Evolutionary conservation across 2,797 vertebrate species (phyloP), one percentile per base, ranked within the genome.

Genomic region (Neosilurus hyrtlii): DNA sequence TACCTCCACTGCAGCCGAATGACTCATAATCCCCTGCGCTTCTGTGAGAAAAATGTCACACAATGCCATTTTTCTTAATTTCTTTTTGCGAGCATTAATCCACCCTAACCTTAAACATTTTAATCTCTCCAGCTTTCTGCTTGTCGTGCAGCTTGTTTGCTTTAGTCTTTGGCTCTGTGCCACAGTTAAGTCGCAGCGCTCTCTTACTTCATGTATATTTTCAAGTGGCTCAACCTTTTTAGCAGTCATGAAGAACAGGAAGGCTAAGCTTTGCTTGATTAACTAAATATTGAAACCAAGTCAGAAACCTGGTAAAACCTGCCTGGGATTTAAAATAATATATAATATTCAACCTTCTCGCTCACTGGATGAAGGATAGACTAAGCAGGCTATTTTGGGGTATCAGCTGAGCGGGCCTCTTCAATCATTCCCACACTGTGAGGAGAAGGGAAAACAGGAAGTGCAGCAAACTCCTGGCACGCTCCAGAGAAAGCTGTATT

Each of bases 361-460:
- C 62, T 70, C 18, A 78, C 24, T 61, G 22, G 35, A 70, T 30
- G 35, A 68, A 59, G 12, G 63, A 9, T 3, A 52, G 61, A 22
- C 9, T 26, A 20, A 80, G 54, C 52, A 24, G 22, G 66, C 14
- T 2, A 35, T 52, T 79, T 57, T 43, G 74, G 61, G n/a, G 16
- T 65, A 43, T 65, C 76, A 26, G 76, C 2, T 51, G 43, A 59
- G 30, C 15, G 26, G 77, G 83, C 88, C 88, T 92, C 91, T 91
- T 93, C 91, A 90, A 70, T 89, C 89, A 92, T 85, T 90, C 88
- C 84, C 86, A 91, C 89, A 90, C 88, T 92, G 57, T 82, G 86
- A 86, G 88, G 88, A 90, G 90, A 92, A 91, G 90, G 90, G 86
- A 84, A 89, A 91, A 92, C 91, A 91, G 92, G 92, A 93, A 93